Percentiles rank a stretch among this genome's conserved stretches.
These are phyloP conservation scores for Noctua pronuba DNA, from an alignment of 2,888 invertebrate species.

Conservation along the genomic window DNA sequence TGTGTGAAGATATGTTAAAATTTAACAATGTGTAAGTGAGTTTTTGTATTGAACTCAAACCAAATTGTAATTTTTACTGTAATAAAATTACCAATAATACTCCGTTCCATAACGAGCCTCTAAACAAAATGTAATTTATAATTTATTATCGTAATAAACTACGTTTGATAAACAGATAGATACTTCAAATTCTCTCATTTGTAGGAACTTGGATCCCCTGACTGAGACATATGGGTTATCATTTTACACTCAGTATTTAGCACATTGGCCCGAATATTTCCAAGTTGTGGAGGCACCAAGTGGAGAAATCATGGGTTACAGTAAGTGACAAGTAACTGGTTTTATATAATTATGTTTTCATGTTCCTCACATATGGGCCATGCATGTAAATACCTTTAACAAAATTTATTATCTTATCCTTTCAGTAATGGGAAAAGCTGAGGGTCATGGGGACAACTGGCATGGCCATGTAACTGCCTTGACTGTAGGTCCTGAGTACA, in stretches of 20 bases:
- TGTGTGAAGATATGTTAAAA: slow-evolving; percentile 97
- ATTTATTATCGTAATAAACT: background rate
- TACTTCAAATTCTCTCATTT: slow-evolving; percentile 67
- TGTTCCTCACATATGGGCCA: background rate
- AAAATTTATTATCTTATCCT: slow-evolving; percentile 17
- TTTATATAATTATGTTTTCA: background rate
- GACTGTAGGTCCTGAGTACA: slow-evolving; percentile 98
- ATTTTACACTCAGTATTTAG: slow-evolving; percentile 99
- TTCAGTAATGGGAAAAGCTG: slow-evolving; percentile 99
- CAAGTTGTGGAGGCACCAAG: slow-evolving; percentile 98
- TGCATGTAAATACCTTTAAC: background rate
- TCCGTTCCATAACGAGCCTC: background rate
- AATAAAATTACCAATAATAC: background rate
- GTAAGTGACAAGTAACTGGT: slow-evolving; percentile 86
- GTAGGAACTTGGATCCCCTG: slow-evolving; percentile 98
- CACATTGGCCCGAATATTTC: slow-evolving; percentile 99
- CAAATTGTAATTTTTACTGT: background rate
- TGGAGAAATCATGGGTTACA: slow-evolving; percentile 99
- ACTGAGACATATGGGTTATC: slow-evolving; percentile 99
- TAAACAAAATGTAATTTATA: background rate
- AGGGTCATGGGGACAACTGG: slow-evolving; percentile 98
- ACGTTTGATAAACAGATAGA: background rate
- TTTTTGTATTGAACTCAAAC: background rate
- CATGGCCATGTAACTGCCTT: slow-evolving; percentile 99
- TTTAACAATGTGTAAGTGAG: slow-evolving; percentile 97